Conservation (phyloP, 2,113 vertebrate genomes). For the Opisthocomus hoazin region DNA sequence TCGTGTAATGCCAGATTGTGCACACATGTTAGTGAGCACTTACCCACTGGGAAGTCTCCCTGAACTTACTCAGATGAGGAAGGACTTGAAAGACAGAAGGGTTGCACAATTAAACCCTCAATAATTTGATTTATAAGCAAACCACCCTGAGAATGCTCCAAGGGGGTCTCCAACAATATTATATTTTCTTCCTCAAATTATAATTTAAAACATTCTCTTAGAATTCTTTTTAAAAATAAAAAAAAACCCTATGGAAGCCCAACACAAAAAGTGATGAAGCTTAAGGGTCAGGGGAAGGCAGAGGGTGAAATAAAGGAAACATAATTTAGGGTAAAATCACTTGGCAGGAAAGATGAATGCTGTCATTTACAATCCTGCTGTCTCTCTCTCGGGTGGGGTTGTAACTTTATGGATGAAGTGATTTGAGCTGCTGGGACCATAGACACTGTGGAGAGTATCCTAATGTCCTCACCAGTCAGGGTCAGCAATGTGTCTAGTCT, state of each 20-base stretch:
- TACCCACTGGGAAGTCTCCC: constrained; percentile 42
- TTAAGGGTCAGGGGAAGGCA: not conserved
- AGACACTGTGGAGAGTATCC: not conserved
- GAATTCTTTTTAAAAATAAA: not conserved
- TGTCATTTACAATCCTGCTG: not conserved
- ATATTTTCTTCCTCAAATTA: constrained; percentile 27
- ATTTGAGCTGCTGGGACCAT: not conserved
- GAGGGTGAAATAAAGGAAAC: not conserved
- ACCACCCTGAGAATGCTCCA: constrained; percentile 46
- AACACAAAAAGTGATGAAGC: not conserved
- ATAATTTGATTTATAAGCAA: constrained; percentile 59
- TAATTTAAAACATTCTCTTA: constrained; percentile 45
- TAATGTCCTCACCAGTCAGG: not conserved
- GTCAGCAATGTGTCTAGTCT: not conserved
- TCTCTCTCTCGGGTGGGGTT: not conserved
- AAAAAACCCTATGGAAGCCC: not conserved
- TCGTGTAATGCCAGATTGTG: constrained; percentile 54
- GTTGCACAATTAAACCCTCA: constrained; percentile 55
- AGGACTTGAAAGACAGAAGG: constrained; percentile 45
- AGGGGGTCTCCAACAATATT: constrained; percentile 53
- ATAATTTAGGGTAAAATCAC: not conserved
- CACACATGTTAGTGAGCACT: constrained; percentile 37
- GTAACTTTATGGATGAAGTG: not conserved
- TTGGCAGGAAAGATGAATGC: not conserved
- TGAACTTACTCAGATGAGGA: constrained; percentile 47